Evolutionary conservation across 2,113 vertebrate species (phyloP), one percentile per base, ranked within the genome.

Genomic region (Noturus placidus): DNA sequence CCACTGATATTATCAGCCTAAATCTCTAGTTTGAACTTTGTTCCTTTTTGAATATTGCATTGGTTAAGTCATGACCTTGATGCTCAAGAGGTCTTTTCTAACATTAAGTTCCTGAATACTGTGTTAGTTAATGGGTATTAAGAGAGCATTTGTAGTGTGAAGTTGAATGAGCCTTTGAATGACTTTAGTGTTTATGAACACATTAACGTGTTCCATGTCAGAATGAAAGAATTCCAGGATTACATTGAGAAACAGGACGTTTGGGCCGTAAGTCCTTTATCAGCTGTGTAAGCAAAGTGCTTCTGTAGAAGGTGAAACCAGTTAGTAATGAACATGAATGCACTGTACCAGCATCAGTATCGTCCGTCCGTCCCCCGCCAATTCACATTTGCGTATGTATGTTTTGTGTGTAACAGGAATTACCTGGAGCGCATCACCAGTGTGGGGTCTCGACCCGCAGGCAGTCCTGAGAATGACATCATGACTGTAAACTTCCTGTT

Each of bases 401-500:
- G 7, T 84, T 20, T 87, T n/a, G 30, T 86, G 69, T 88, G 46
- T 89, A 94, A 20, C 88, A 99, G 98, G 92, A 92, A 69, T 27
- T 97, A 98, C 92, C 93, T 99, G 93, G 96, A 99, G 91, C 95
- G 94, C 86, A 97, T 99, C 93, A 98, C 98, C 80, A 95, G 96
- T 42, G 94, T 99, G 69, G 97, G 98, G 4, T 97, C 98, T 56
- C 96, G 98, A 90, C 96, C 96, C 11, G 96, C 97, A 90, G 98
- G 98, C 92, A 99, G 98, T 92, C 93, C 92, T 61, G 96, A 96
- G 95, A 99, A 99, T 82, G 98, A 99, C 93, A 93, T 99, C 74
- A 90, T 96, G 92, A 95, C 98, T 0, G 98, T 99, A 59, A 95
- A 87, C 88, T 99, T 98, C 93, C 93, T 99, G 91, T 91, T 99